Base-by-base conservation (phyloP, 1,140 invertebrate species). In the Drosophila kikkawai region DNA sequence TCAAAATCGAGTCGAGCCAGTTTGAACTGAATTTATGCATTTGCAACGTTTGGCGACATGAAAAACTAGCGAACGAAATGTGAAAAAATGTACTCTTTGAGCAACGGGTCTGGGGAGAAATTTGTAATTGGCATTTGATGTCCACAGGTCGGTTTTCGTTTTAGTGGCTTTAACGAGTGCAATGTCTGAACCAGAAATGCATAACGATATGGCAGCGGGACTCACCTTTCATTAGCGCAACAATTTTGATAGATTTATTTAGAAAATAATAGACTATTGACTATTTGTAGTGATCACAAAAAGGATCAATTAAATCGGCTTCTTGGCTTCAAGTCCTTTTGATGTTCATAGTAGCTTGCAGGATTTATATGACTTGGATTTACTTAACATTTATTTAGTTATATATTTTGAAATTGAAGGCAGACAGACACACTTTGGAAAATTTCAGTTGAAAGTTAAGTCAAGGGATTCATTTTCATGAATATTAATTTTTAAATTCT, bases 1-100 rank as follows among this genome's bases (percentile, higher is more conserved):
- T 79, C 41, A 42, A 58, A 65, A 79, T 79, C 75, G 60, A 79
- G 76, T 79, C 67, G 41, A 59, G 75, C 76, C 76, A 59, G 76
- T 79, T 79, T 58, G 47, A 19, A 63, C 41, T 75, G 58, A 60
- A 73, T 65, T 57, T 44, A 39, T 66, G 44, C 55, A 55, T 51
- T 51, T 44, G 45, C 11, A 3, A 47, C 15, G n/a, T 29, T 66
- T 45, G 56, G 57, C 64, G 36, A 67, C 56, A 67, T 61, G 42
- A 50, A 71, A 71, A 57, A 50, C 37, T 55, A 51, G 67, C 68
- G 7, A 60, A 60, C 55, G 39, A 39, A 73, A 60, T 60, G 68
- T 53, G 50, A 51, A 51, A 51, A 51, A 51, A 17, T 51, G 26
- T 2, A 34, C 53, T 47, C 51, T 75, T 70, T 51, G 55, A 57